A percentile compares a stretch with the other conserved stretches of the same genome.
Conservation (phyloP, 2,888 invertebrate species). For the Eilema sororculum region DNA sequence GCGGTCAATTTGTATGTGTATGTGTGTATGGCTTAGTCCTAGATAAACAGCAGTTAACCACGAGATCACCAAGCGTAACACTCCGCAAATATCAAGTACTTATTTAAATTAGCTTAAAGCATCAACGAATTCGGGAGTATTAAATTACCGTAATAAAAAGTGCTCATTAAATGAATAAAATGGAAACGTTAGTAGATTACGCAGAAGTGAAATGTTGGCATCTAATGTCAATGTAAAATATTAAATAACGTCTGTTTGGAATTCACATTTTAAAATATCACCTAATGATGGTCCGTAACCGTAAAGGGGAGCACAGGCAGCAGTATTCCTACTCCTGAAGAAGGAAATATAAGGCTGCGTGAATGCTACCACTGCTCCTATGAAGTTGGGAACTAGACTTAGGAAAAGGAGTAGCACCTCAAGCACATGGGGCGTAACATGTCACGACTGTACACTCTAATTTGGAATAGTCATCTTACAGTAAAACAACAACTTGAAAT, state of each 20-base stretch:
- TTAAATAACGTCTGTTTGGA: too few species aligned
- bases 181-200: not conserved
- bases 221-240: not conserved
- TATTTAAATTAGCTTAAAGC: not conserved
- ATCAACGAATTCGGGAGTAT: not conserved
- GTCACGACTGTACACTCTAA: too few species aligned
- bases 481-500: not conserved
- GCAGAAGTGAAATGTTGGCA: not conserved
- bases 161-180: not conserved
- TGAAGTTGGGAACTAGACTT: too few species aligned
- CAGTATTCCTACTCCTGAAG: too few species aligned
- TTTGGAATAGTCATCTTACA: too few species aligned
- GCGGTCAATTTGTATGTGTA: slow-evolving; percentile 5
- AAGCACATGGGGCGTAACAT: too few species aligned
- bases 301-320: too few species aligned
- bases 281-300: too few species aligned
- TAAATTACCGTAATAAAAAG: not conserved
- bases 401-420: too few species aligned
- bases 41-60: slow-evolving; percentile 8
- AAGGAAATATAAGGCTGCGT: too few species aligned
- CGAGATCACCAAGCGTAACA: not conserved
- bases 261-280: too few species aligned
- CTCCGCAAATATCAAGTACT: not conserved
- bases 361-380: too few species aligned
- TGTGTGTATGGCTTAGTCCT: not conserved